Percentiles rank a stretch among this genome's conserved stretches.
Conservation (phyloP, 2,888 invertebrate genomes). For the Eupithecia abbreviata region DNA sequence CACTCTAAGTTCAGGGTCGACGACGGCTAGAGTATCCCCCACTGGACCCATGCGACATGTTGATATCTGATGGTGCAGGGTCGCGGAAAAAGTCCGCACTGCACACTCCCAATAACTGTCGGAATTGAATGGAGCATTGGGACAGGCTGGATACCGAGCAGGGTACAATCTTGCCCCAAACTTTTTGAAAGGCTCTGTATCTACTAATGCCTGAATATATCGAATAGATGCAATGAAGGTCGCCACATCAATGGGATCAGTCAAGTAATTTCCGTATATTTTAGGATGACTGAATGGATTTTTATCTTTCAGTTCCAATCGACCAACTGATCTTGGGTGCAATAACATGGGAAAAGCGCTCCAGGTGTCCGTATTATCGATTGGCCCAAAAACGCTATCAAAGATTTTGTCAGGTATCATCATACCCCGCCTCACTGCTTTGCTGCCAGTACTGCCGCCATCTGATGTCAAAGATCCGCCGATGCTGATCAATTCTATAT, state of each 20-base stretch:
- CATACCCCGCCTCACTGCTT: conserved; percentile 70
- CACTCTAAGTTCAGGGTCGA: conserved; percentile 83
- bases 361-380: conserved; percentile 76
- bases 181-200: conserved; percentile 78
- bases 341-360: conserved; percentile 86
- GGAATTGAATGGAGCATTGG: conserved; percentile 72
- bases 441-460: conserved; percentile 68
- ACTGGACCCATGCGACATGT: conserved; percentile 87
- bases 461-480: conserved; percentile 77
- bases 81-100: conserved; percentile 83
- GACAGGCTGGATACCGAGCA: conserved; percentile 85
- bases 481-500: conserved; percentile 87
- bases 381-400: conserved; percentile 70
- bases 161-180: conserved; percentile 81
- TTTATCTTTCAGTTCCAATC: conserved; percentile 84
- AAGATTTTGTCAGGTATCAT: conserved; percentile 74
- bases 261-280: conserved; percentile 88
- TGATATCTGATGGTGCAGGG: conserved; percentile 86
- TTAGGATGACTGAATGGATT: conserved; percentile 87
- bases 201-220: conserved; percentile 73
- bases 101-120: conserved; percentile 88
- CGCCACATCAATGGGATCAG: conserved; percentile 84
- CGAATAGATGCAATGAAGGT: conserved; percentile 85
- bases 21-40: conserved; percentile 84
- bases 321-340: conserved; percentile 88